These are phyloP conservation scores for Hystrix brachyura DNA, from an alignment of 2,113 vertebrate species.

Conservation along the genomic window DNA sequence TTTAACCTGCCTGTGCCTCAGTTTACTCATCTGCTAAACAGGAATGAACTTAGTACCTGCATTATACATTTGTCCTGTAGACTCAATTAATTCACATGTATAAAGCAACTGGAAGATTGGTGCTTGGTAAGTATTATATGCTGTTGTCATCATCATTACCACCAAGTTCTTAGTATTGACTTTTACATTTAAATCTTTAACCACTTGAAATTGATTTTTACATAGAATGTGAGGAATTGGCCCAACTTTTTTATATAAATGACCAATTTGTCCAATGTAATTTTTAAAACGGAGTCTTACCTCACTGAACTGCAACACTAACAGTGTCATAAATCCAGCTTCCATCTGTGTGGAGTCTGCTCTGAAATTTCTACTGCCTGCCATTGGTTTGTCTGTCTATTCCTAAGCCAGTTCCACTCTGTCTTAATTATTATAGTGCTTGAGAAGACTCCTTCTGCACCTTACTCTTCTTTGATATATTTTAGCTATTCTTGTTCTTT, in stretches of 20 bases:
- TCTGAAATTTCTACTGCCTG: background rate
- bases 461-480: conserved; percentile 10
- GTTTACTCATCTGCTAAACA: background rate
- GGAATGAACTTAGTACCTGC: background rate
- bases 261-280: background rate
- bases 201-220: conserved; percentile 9
- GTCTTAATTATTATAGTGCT: background rate
- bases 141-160: background rate
- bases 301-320: background rate
- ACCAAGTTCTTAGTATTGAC: background rate
- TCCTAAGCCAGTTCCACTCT: background rate
- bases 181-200: conserved; percentile 45
- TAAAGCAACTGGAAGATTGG: background rate
- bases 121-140: background rate
- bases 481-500: background rate
- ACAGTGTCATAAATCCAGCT: background rate
- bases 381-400: background rate
- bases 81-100: background rate
- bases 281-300: conserved; percentile 24
- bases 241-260: background rate
- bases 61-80: background rate
- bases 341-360: background rate
- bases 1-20: background rate
- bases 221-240: background rate
- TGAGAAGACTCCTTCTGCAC: background rate